Conservation (phyloP, 2,797 vertebrate genomes). For the Allobates femoralis region DNA sequence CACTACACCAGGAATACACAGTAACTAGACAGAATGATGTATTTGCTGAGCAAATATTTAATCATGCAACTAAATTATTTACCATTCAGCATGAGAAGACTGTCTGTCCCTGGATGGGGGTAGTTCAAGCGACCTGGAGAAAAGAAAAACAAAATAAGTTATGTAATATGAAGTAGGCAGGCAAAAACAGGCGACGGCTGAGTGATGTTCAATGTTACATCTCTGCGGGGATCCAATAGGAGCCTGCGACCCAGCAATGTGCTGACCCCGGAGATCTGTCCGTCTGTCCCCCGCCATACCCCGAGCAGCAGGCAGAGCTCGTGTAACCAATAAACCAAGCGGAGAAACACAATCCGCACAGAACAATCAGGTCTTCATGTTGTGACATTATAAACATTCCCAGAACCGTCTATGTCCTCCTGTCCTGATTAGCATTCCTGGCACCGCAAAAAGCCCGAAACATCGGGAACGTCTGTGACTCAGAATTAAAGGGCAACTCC, state of each 20-base stretch:
- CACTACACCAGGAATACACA: neutral
- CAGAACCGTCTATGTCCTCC: neutral
- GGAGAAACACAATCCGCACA: constrained; percentile 25
- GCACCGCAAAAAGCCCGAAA: neutral
- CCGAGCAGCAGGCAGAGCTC: constrained; percentile 41
- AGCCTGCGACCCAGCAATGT: constrained; percentile 50
- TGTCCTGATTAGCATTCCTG: neutral
- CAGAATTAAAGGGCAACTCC: neutral
- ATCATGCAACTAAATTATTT: constrained; percentile 74
- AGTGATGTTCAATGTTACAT: neutral
- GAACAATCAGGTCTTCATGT: constrained; percentile 21
- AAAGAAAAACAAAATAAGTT: constrained; percentile 40
- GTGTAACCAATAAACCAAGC: constrained; percentile 33
- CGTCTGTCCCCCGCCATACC: neutral
- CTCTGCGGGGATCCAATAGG: constrained; percentile 69
- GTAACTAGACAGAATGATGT: neutral
- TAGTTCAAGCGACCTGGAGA: constrained; percentile 92
- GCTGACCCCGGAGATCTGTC: constrained; percentile 31
- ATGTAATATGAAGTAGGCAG: neutral
- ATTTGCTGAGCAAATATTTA: constrained; percentile 6
- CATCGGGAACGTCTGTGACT: neutral
- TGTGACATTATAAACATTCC: constrained; percentile 8
- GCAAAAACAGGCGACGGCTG: neutral
- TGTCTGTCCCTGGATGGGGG: constrained; percentile 92
- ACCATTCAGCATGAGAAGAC: constrained; percentile 98